These are phyloP conservation scores for Thereva nobilitata DNA, from an alignment of 2,888 invertebrate species.

Conservation along the genomic window DNA sequence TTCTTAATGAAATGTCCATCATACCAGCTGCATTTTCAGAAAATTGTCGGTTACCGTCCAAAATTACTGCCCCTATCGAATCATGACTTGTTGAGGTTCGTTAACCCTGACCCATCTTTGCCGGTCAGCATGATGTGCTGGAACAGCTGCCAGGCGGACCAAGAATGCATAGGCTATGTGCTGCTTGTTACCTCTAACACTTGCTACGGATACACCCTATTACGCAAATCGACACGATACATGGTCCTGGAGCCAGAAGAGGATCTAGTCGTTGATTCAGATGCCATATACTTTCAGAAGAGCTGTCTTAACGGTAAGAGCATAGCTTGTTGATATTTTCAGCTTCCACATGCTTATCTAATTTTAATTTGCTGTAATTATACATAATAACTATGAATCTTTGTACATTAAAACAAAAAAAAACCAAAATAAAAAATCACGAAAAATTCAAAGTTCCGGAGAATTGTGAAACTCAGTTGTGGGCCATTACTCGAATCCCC, in stretches of 20 bases:
- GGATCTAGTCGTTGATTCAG: constrained; percentile 52
- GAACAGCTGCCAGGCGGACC: constrained; percentile 52
- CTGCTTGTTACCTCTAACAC: constrained; percentile 53
- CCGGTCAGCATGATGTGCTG: constrained; percentile 50
- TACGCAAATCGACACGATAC: constrained; percentile 49
- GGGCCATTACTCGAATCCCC: constrained; percentile 77
- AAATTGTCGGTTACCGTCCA: constrained; percentile 56
- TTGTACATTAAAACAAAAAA: constrained; percentile 3
- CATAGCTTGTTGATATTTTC: not conserved
- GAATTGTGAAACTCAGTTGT: constrained; percentile 66
- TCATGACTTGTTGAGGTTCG: not conserved
- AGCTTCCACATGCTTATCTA: not conserved
- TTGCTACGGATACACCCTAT: constrained; percentile 54
- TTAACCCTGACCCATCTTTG: too few species aligned
- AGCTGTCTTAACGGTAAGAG: constrained; percentile 53
- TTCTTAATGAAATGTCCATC: constrained; percentile 54
- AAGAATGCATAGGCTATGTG: constrained; percentile 55
- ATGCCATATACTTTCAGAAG: constrained; percentile 57
- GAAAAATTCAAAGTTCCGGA: constrained; percentile 60
- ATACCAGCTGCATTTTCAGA: constrained; percentile 56
- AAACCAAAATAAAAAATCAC: too few species aligned
- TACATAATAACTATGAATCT: constrained; percentile 10
- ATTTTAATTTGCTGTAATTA: constrained; percentile 10
- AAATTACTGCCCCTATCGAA: constrained; percentile 49
- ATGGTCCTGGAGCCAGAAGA: constrained; percentile 48